Evolutionary conservation across 2,113 vertebrate genomes (phyloP).

Genomic region (Callopanchax toddi): DNA sequence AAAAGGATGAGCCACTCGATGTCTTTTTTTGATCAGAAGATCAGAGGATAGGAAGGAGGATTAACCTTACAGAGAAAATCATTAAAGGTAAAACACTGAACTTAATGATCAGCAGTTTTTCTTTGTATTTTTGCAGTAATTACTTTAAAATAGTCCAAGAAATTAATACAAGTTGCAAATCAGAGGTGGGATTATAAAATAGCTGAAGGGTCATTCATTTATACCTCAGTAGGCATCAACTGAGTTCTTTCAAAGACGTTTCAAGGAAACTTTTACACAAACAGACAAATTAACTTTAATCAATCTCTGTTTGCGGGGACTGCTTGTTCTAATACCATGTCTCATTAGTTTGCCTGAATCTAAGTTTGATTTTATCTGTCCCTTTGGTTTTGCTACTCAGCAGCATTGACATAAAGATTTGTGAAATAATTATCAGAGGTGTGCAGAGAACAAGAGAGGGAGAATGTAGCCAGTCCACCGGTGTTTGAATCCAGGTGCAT

Average conservation of each 20-base stretch:
- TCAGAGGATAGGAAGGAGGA: too few species aligned
- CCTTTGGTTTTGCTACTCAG: conserved; percentile 5
- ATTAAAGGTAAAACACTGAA: too few species aligned
- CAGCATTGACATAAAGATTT: conserved; percentile 12
- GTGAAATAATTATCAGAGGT: conserved; percentile 27
- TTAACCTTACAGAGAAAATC: too few species aligned
- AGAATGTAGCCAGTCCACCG: conserved; percentile 15
- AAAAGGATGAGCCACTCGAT: too few species aligned
- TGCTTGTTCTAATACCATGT: conserved; percentile 4
- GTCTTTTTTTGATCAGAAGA: too few species aligned
- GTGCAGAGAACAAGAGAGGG: conserved; percentile 6
- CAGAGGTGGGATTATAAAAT: neutral
- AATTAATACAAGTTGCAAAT: too few species aligned
- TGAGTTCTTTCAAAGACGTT: neutral
- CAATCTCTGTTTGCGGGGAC: neutral
- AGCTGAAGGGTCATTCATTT: too few species aligned
- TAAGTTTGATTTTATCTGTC: conserved; percentile 22
- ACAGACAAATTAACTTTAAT: neutral
- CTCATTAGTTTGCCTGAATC: conserved; percentile 13
- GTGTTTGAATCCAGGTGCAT: conserved; percentile 53
- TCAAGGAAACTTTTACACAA: neutral
- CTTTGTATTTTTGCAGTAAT: neutral
- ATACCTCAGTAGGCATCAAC: neutral
- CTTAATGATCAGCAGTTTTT: too few species aligned
- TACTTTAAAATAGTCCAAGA: neutral